These are phyloP conservation scores for Albula goreensis DNA, from an alignment of 2,113 vertebrate species.

Conservation along the genomic window DNA sequence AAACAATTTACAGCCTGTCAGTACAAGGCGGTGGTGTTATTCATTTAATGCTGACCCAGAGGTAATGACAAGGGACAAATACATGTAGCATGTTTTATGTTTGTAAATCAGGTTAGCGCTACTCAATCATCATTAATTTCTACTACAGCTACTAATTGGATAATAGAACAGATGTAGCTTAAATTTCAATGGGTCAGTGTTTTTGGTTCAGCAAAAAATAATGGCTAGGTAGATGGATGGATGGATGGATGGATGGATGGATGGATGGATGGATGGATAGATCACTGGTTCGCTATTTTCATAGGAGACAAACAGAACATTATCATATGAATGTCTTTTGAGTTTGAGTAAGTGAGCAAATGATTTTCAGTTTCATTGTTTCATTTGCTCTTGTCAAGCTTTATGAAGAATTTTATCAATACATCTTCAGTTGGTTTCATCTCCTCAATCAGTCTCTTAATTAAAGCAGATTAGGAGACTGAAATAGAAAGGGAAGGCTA, in stretches of 20 bases:
- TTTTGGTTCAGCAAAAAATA: background rate
- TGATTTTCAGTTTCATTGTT: too few species aligned
- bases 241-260: too few species aligned
- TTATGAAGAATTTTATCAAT: background rate
- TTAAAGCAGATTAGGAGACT: background rate
- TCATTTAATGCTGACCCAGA: background rate
- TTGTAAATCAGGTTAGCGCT: conserved; percentile 6
- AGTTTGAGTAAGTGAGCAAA: too few species aligned
- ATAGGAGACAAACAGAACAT: too few species aligned
- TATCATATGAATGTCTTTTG: too few species aligned
- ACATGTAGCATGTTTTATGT: background rate
- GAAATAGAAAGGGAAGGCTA: background rate
- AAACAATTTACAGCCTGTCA: conserved; percentile 16
- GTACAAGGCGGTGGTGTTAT: background rate
- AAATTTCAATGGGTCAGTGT: background rate
- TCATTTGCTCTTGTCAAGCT: background rate
- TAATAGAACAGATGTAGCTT: background rate
- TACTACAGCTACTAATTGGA: background rate
- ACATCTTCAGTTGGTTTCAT: background rate
- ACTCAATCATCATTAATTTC: background rate
- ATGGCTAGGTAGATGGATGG: background rate
- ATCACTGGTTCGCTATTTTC: too few species aligned
- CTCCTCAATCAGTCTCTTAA: background rate
- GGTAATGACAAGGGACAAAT: background rate
- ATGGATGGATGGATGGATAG: too few species aligned